Base-by-base conservation (phyloP, 2,797 vertebrate genomes). In the Danio choprae region DNA sequence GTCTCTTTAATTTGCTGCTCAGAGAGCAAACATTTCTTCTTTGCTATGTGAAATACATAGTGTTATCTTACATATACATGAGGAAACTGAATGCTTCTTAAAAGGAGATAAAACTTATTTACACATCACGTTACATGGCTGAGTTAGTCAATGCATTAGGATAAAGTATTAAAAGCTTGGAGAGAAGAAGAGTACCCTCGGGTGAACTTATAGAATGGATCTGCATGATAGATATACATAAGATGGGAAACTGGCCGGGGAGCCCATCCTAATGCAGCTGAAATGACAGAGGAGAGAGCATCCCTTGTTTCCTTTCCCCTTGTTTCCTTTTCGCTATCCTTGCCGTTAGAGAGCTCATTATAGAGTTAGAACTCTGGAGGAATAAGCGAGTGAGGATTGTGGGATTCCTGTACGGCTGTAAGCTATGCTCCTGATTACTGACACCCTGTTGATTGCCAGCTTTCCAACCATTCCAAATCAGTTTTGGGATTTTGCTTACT, bases 1-100 rank as follows among this genome's bases (percentile, higher is more conserved):
- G 90, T 91, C 88, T 88, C 87, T 89, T 93, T 84, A 77, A 80
- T 85, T 81, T 81, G 75, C 78, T 74, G 75, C 80, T 69, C 60
- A 55, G 70, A 79, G 70, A 81, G 69, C 56, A 79, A 56, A 50
- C 55, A 79, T 77, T 55, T 69, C 70, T 71, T 63, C 69, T 51
- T 67, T 63, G 67, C 80, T 43, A 74, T 77, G 60, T 50, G 36
- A 58, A 65, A 73, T 68, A 43, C 20, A 8, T 43, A 51, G 65
- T 43, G 15, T 75, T 80, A 62, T 55, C n/a, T 41, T 74, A 60
- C 53, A 75, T 74, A 74, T 55, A 73, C 72, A 76, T 29, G 38
- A 64, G 44, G 41, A 29, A 18, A 51, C 55, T 13, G 6, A 29
- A 46, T 3, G 2, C 16, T 56, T 64, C 53, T 60, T 59, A 36